Evolutionary conservation across 2,888 invertebrate species (phyloP), one percentile per base, ranked within the genome.

Genomic region (Ennomos erosarius): DNA sequence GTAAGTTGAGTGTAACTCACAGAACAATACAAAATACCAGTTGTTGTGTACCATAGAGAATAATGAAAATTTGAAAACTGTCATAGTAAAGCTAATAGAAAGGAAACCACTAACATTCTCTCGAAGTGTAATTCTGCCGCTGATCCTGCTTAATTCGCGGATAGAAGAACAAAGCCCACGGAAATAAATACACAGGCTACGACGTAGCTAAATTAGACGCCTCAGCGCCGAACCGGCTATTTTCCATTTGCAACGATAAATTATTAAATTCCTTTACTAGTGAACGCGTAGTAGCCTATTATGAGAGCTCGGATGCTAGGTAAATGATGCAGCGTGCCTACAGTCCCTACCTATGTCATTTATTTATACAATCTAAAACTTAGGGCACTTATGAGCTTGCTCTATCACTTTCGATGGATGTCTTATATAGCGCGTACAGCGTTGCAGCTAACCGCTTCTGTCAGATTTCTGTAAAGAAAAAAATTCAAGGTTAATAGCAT

Each of bases 91-190:
- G 26, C 1, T 26, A 26, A 26, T 26, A 26, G 6, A 26, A 6
- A 26, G 26, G 26, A 1, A 26, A 26, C 26, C 5, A 26, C 26
- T 9, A 45, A 39, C 39, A 12, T 59, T 62, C 67, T 65, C 38
- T 53, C 46, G 9, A 16, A 9, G 11, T 12, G 16, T 38, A 49
- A 37, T 37, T 53, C 59, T 42, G 34, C 13, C 48, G 45, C 16
- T 74, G 74, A 78, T 79, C 76, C 77, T 71, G 75, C 78, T 86
- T 90, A 89, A 88, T 89, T 90, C 88, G 85, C 80, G 86, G 85
- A 88, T 88, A 89, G 85, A 88, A 89, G 88, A 88, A 90, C 88
- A 88, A 90, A 88, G 86, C 88, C 85, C 77, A 76, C 77, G 72
- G 79, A 87, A 88, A 90, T 88, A 90, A 88, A 91, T 88, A 87